These are phyloP conservation scores for Caerostris darwini DNA, from an alignment of 1,140 invertebrate species.

Conservation along the genomic window DNA sequence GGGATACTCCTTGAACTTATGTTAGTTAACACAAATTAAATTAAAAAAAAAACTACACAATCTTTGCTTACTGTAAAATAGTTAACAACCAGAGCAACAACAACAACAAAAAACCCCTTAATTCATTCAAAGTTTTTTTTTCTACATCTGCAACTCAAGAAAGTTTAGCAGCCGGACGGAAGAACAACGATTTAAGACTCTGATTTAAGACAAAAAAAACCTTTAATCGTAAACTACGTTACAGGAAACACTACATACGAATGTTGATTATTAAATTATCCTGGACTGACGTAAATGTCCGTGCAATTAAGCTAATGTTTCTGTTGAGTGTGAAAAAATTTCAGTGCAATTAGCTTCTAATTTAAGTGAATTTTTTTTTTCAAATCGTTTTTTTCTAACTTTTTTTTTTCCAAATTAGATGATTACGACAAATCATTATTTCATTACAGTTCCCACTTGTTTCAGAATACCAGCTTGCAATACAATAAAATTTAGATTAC, in stretches of 20 bases:
- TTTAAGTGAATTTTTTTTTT: conserved; percentile 41
- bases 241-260: conserved; percentile 20
- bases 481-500: conserved; percentile 50
- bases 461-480: conserved; percentile 31
- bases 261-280: conserved; percentile 67
- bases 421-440: conserved; percentile 65
- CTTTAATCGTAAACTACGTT: conserved; percentile 60
- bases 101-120: conserved; percentile 9
- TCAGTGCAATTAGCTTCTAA: conserved; percentile 45
- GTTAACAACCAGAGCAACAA: neutral
- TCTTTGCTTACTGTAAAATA: neutral
- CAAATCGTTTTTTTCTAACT: neutral
- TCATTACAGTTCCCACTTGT: conserved; percentile 45
- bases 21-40: neutral
- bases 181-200: neutral
- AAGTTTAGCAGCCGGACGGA: neutral
- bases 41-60: neutral
- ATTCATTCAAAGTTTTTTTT: conserved; percentile 40
- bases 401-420: conserved; percentile 36
- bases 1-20: no score
- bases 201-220: conserved; percentile 7
- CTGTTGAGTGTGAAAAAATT: conserved; percentile 11
- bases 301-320: conserved; percentile 67
- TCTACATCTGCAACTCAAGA: neutral
- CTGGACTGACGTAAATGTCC: conserved; percentile 16